Evolutionary conservation across 2,888 invertebrate genomes (phyloP), one percentile per base, ranked within the genome.

Genomic region (Parnassius orleans): DNA sequence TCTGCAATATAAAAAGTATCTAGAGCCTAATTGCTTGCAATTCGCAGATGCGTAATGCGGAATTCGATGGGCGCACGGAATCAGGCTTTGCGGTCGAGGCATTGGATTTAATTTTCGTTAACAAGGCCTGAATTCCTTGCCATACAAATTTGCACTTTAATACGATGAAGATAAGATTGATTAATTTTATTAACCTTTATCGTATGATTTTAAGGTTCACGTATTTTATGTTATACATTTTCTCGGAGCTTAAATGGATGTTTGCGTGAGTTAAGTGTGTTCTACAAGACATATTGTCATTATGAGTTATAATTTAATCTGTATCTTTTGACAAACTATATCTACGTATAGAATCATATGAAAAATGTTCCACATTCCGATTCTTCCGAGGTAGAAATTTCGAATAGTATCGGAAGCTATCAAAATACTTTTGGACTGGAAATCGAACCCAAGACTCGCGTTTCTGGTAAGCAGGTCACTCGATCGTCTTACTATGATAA

Each of bases 1-100:
- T 84, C 87, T 83, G 87, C 87, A 86, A 77, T 81, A 71, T 75
- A 75, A 79, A n/a, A 78, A 77, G 41, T 52, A 46, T 42, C 59
- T 52, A 74, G 71, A 75, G 72, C 69, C 72, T 83, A 84, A 85
- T 86, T 84, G 82, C 78, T 83, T 86, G 85, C 85, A 87, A 81
- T 84, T 76, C 75, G 75, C 78, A 75, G 77, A 84, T 83, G 81
- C 81, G 83, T 80, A 76, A 76, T 86, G 87, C 85, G 86, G 86
- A 77, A 75, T 78, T 80, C 65, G 65, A 67, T 59, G 64, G 48
- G 57, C 74, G 69, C 15, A 68, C 77, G 44, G 79, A 80, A 78
- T 71, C 81, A 71, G 71, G 72, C 85, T 76, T 73, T 84, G 71
- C 64, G 67, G 52, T 67, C 65, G 68, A 61, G 61, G 64, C 65